These are phyloP conservation scores for Sphaerophoria rueppellii DNA, from an alignment of 2,888 invertebrate species.

Conservation along the genomic window DNA sequence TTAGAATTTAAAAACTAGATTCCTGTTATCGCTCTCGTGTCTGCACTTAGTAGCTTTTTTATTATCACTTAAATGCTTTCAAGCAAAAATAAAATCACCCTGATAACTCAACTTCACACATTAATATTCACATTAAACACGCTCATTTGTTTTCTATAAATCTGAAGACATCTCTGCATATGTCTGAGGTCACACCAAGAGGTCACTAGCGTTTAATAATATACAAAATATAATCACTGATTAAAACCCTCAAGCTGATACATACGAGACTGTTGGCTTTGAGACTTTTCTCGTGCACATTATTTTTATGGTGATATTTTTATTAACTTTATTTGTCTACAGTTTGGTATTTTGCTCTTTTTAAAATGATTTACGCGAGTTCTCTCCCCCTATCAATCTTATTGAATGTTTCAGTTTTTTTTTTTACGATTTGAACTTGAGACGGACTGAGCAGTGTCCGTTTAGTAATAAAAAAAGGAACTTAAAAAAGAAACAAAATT, in stretches of 20 bases:
- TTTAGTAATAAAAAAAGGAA: background rate
- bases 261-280: background rate
- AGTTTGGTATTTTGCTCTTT: background rate
- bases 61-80: slow-evolving; percentile 42
- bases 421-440: slow-evolving; percentile 48
- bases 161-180: slow-evolving; percentile 34
- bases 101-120: slow-evolving; percentile 62
- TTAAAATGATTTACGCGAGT: slow-evolving; percentile 47
- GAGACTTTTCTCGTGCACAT: slow-evolving; percentile 31
- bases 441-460: slow-evolving; percentile 28
- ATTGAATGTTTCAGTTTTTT: slow-evolving; percentile 21
- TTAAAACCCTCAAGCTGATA: slow-evolving; percentile 74
- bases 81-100: slow-evolving; percentile 19
- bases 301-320: slow-evolving; percentile 44
- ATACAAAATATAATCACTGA: slow-evolving; percentile 78
- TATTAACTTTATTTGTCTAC: slow-evolving; percentile 20
- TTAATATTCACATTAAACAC: slow-evolving; percentile 57
- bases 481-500: slow-evolving; percentile 2
- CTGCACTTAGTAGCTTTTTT: background rate
- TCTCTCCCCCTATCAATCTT: slow-evolving; percentile 51
- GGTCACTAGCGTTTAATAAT: slow-evolving; percentile 80
- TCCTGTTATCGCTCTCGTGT: background rate
- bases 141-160: slow-evolving; percentile 63
- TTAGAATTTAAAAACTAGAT: background rate
- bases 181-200: slow-evolving; percentile 76